Percentiles rank a stretch among this genome's conserved stretches.
Evolutionary conservation across 2,113 vertebrate species (phyloP).

Genomic region (Rallus limicola): DNA sequence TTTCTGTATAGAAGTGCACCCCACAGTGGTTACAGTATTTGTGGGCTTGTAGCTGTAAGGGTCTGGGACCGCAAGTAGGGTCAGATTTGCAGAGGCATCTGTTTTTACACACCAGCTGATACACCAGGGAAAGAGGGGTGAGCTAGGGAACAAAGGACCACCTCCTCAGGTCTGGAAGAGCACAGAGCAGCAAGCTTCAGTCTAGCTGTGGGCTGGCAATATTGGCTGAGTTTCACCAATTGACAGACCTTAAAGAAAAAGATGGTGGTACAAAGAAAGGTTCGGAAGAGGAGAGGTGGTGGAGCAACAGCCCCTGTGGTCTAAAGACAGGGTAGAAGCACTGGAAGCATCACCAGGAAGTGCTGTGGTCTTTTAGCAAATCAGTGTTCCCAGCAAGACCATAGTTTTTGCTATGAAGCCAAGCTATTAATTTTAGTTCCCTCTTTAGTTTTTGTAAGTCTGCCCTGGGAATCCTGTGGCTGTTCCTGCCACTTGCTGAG

Average conservation of each 20-base stretch:
- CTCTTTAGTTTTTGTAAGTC: neutral
- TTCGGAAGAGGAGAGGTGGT: neutral
- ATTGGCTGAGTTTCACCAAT: neutral
- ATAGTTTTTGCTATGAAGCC: neutral
- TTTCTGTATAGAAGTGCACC: neutral
- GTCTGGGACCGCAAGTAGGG: neutral
- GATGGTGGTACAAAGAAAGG: neutral
- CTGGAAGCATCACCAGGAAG: neutral
- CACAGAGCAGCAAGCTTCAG: neutral
- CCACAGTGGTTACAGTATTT: accelerated
- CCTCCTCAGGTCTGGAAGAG: neutral
- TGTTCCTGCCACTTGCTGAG: neutral
- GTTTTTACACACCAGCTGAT: accelerated
- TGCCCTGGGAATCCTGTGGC: neutral
- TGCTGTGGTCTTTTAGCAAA: neutral
- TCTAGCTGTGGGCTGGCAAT: neutral
- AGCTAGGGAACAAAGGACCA: neutral
- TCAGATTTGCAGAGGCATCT: neutral
- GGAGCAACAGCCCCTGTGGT: neutral
- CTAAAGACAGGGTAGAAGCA: neutral
- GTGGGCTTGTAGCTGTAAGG: accelerated
- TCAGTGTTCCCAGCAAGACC: neutral
- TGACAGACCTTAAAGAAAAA: neutral
- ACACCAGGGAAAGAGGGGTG: accelerated
- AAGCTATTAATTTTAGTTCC: neutral